Conservation (phyloP, 2,113 vertebrate genomes). For the Girardinichthys multiradiatus region DNA sequence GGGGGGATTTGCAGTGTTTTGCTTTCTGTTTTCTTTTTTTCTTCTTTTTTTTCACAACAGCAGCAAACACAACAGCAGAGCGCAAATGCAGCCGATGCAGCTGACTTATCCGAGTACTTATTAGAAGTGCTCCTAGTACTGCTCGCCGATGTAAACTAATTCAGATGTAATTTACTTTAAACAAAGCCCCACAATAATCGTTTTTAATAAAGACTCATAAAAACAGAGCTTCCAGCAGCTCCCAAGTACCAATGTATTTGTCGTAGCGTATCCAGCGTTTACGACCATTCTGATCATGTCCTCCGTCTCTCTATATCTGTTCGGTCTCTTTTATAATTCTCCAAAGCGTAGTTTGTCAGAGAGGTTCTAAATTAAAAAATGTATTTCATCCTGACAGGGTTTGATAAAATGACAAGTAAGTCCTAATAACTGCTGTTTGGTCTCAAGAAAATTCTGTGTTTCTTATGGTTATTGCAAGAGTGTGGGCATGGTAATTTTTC, state of each 20-base stretch:
- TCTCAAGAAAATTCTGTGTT: conserved; percentile 40
- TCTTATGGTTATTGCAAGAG: conserved; percentile 31
- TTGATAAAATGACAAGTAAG: conserved; percentile 61
- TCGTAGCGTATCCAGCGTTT: conserved; percentile 42
- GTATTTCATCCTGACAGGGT: conserved; percentile 65
- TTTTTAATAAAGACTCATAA: conserved; percentile 70
- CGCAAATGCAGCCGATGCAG: not conserved
- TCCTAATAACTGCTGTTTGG: conserved; percentile 42
- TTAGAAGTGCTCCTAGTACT: conserved; percentile 19
- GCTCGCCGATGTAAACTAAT: conserved; percentile 29
- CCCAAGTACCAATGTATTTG: conserved; percentile 38
- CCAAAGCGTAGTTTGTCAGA: conserved; percentile 47
- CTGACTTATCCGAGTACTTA: conserved; percentile 44
- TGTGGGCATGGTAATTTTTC: conserved; percentile 5
- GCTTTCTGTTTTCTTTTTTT: conserved; percentile 55
- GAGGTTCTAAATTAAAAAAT: conserved; percentile 61
- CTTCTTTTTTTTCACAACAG: conserved; percentile 37
- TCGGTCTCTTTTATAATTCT: conserved; percentile 45
- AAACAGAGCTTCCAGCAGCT: conserved; percentile 32
- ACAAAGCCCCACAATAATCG: conserved; percentile 40
- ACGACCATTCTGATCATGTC: conserved; percentile 43
- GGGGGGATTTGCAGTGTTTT: conserved; percentile 60
- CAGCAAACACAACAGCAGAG: not conserved
- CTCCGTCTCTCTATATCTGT: conserved; percentile 4
- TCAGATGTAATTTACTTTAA: conserved; percentile 55